Evolutionary conservation across 2,113 vertebrate species (phyloP).

Genomic region (Thamnaconus septentrionalis): DNA sequence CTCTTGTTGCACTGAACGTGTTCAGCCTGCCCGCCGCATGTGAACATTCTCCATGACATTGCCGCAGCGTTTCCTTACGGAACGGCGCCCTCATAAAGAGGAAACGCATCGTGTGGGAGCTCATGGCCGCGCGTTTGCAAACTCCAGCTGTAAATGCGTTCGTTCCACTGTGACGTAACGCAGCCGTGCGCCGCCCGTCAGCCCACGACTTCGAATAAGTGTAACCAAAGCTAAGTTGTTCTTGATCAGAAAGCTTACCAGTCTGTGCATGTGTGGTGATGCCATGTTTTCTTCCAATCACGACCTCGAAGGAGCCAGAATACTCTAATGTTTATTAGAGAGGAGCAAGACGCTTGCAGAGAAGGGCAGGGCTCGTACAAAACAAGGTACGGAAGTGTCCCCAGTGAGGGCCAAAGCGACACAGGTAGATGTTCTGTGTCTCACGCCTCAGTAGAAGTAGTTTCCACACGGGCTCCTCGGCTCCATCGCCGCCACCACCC

Average conservation of each 20-base stretch:
- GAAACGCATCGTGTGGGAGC: conserved; percentile 11
- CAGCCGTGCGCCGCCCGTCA: too few species aligned
- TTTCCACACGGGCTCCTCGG: conserved; percentile 73
- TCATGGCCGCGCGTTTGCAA: conserved; percentile 24
- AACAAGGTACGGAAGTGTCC: conserved; percentile 75
- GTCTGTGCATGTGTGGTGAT: conserved; percentile 62
- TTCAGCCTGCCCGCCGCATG: conserved; percentile 71
- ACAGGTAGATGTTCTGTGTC: conserved; percentile 62
- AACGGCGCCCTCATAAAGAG: conserved; percentile 42
- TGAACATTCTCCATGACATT: conserved; percentile 69
- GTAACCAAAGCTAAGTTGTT: conserved; percentile 21
- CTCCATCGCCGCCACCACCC: conserved; percentile 12
- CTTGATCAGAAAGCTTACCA: not conserved
- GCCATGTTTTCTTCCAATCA: conserved; percentile 77
- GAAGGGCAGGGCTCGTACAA: conserved; percentile 83
- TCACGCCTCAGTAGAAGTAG: conserved; percentile 64
- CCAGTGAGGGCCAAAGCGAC: conserved; percentile 29
- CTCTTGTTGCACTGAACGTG: conserved; percentile 65
- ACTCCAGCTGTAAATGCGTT: conserved; percentile 20
- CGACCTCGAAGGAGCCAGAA: conserved; percentile 81
- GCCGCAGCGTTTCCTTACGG: conserved; percentile 66
- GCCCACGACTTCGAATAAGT: conserved; percentile 4
- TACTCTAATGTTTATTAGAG: conserved; percentile 85
- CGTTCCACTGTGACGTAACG: too few species aligned
- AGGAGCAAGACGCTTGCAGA: conserved; percentile 80